Evolutionary conservation across 2,797 vertebrate species (phyloP).

Genomic region (Gorsachius magnificus): DNA sequence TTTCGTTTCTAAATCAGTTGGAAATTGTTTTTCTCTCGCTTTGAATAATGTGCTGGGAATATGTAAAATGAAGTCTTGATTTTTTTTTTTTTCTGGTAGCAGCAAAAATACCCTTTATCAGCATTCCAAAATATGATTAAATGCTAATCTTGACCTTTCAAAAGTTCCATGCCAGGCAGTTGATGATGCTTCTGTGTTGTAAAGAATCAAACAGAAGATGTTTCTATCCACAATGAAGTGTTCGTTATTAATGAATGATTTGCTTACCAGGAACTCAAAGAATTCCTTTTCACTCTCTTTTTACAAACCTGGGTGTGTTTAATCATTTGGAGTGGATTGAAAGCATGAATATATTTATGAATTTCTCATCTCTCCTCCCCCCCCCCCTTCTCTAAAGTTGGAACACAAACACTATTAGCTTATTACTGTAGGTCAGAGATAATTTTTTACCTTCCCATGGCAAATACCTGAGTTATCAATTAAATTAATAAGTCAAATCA

Average conservation of each 20-base stretch:
- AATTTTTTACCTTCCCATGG: constrained; percentile 42
- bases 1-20: constrained; percentile 28
- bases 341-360: constrained; percentile 75
- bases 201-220: constrained; percentile 61
- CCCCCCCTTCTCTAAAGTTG: constrained; percentile 1
- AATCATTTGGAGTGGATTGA: constrained; percentile 70
- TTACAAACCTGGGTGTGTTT: constrained; percentile 32
- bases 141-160: constrained; percentile 77
- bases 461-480: constrained; percentile 59
- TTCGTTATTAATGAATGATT: constrained; percentile 67
- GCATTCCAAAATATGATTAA: constrained; percentile 53
- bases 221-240: constrained; percentile 65
- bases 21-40: constrained; percentile 48
- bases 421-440: constrained; percentile 67
- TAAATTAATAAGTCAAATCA: constrained; percentile 61
- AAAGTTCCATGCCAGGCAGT: constrained; percentile 63
- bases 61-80: constrained; percentile 2
- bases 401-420: constrained; percentile 58
- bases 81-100: not conserved
- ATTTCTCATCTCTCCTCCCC: not conserved
- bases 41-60: constrained; percentile 51
- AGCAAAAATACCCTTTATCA: constrained; percentile 37
- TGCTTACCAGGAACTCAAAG: constrained; percentile 53
- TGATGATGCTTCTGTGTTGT: constrained; percentile 64
- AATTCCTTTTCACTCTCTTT: not conserved